Conservation (phyloP, 2,888 invertebrate species). For the Imbricaverruca yamaguchii region DNA sequence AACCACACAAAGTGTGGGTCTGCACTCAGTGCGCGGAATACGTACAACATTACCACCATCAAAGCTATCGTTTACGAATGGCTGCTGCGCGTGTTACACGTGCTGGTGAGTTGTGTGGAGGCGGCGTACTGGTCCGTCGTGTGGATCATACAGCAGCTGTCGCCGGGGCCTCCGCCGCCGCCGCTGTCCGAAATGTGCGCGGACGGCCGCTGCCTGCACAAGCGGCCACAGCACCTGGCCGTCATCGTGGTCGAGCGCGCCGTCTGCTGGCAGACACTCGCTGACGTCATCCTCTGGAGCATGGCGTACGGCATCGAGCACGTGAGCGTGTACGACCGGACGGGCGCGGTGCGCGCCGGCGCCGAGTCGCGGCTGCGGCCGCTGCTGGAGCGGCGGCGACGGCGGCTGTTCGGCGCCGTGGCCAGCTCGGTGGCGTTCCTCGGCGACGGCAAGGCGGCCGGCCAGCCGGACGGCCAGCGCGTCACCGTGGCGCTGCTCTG, state of each 20-base stretch:
- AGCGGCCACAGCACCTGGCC: slow-evolving; percentile 7
- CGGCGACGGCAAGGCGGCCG: neutral
- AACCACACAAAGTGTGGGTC: too few relatives aligned
- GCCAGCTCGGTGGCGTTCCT: neutral
- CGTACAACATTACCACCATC: neutral
- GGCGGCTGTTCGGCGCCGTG: neutral
- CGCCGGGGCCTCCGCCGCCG: neutral
- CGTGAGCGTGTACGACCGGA: slow-evolving; percentile 11
- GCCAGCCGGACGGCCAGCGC: neutral
- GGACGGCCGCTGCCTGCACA: neutral
- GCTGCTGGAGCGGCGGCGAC: slow-evolving; percentile 2
- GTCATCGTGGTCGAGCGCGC: neutral
- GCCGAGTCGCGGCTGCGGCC: neutral
- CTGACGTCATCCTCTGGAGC: slow-evolving; percentile 5
- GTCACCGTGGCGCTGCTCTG: slow-evolving; percentile 10
- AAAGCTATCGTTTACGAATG: neutral
- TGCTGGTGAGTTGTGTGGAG: neutral
- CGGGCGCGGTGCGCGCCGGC: neutral
- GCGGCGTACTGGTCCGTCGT: neutral
- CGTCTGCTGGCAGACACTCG: slow-evolving; percentile 3
- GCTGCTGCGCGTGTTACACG: neutral
- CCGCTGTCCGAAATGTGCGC: neutral
- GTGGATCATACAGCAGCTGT: neutral
- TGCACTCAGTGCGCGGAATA: too few relatives aligned
- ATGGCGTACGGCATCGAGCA: slow-evolving; percentile 10